These are phyloP conservation scores for Heloderma charlesbogerti DNA, from an alignment of 2,113 vertebrate genomes.

Conservation along the genomic window DNA sequence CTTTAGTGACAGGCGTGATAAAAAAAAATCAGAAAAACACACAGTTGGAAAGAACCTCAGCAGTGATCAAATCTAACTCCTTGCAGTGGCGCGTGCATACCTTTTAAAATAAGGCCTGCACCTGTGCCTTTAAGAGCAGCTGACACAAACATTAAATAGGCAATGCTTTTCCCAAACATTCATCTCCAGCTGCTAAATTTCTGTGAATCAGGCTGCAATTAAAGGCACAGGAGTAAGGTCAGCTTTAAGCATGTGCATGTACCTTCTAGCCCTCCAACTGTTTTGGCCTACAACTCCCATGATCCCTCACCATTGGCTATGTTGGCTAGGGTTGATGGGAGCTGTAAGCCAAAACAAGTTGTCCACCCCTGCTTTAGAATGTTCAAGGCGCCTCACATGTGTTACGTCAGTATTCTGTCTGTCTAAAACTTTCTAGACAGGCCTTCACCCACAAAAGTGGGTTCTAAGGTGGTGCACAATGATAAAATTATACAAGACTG, in stretches of 20 bases:
- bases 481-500: not conserved
- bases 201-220: not conserved
- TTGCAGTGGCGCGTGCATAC: not conserved
- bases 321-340: too few relatives aligned
- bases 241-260: not conserved
- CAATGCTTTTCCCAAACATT: not conserved
- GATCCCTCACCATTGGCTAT: too few relatives aligned
- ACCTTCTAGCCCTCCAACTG: too few relatives aligned
- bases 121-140: not conserved
- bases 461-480: not conserved
- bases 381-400: too few relatives aligned
- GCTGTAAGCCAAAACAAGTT: too few relatives aligned
- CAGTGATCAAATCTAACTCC: not conserved
- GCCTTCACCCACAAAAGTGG: not conserved
- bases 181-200: not conserved
- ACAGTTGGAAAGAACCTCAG: not conserved
- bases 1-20: not conserved
- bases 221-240: not conserved
- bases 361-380: too few relatives aligned
- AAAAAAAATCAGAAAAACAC: not conserved
- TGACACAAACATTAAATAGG: not conserved
- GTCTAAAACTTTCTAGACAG: too few relatives aligned
- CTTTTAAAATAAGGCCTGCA: not conserved
- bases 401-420: too few relatives aligned
- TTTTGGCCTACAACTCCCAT: too few relatives aligned